Evolutionary conservation across 2,888 invertebrate species (phyloP).

Genomic region (Mycogona germanica): DNA sequence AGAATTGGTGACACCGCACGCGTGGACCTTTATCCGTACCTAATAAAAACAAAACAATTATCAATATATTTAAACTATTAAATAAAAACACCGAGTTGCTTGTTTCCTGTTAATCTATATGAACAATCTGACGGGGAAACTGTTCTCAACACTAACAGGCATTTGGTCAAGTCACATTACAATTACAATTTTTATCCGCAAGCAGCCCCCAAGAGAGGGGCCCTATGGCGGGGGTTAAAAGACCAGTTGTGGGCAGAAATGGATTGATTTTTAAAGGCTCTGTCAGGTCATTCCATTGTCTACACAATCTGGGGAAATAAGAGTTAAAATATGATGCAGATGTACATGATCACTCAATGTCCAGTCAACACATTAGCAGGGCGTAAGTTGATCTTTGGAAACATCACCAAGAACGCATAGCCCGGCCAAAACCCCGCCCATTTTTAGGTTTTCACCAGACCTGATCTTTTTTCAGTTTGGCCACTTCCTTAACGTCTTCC

Average conservation of each 20-base stretch:
- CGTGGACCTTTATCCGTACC: constrained; percentile 49
- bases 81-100: no score
- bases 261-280: no score
- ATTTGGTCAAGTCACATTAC: neutral
- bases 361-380: no score
- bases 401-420: neutral
- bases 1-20: constrained; percentile 50
- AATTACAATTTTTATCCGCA: neutral
- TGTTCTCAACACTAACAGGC: neutral
- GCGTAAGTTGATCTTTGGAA: no score
- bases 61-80: neutral
- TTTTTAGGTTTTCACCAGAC: constrained; percentile 26
- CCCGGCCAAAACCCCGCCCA: neutral
- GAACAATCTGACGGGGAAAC: neutral
- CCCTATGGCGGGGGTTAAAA: no score
- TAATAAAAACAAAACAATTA: constrained; percentile 28
- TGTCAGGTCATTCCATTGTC: no score
- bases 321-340: neutral
- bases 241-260: no score
- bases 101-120: no score
- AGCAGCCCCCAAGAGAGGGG: no score
- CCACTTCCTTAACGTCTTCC: constrained; percentile 35
- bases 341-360: neutral
- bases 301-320: neutral
- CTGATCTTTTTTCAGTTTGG: constrained; percentile 38